A percentile compares a stretch with the other conserved stretches of the same genome.
Conservation (phyloP, 1,140 invertebrate genomes). For the Augochlora pura region DNA sequence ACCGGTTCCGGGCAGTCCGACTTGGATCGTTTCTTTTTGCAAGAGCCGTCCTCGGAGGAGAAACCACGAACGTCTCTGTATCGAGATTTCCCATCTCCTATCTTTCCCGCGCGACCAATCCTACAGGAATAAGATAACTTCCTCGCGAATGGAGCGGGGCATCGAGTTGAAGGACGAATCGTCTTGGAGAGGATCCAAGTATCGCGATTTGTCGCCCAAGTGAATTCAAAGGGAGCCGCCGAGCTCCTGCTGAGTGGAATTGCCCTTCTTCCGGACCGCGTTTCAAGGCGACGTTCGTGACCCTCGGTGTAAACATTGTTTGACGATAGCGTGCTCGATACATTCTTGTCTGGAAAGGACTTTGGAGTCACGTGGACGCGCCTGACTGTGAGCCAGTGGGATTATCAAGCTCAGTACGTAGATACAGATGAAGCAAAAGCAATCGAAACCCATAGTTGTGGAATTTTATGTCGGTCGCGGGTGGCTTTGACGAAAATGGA, state of each 20-base stretch:
- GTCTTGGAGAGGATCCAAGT: constrained; percentile 34
- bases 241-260: neutral
- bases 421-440: neutral
- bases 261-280: neutral
- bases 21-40: neutral
- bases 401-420: neutral
- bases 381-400: neutral
- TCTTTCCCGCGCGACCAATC: neutral
- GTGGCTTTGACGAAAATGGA: neutral
- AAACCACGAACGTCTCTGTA: neutral
- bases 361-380: neutral
- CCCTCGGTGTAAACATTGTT: neutral
- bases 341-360: constrained; percentile 1
- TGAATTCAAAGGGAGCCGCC: neutral
- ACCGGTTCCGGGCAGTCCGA: neutral
- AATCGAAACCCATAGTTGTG: neutral
- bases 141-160: neutral
- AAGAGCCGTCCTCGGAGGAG: neutral
- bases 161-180: constrained; percentile 18
- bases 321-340: neutral
- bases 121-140: constrained; percentile 1
- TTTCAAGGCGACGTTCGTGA: neutral
- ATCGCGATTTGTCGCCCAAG: constrained; percentile 8
- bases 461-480: neutral
- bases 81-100: neutral